A percentile compares a stretch with the other conserved stretches of the same genome.
phyloP scores from a whole-genome alignment of 1,140 invertebrate species.

The Drosophila serrata region DNA sequence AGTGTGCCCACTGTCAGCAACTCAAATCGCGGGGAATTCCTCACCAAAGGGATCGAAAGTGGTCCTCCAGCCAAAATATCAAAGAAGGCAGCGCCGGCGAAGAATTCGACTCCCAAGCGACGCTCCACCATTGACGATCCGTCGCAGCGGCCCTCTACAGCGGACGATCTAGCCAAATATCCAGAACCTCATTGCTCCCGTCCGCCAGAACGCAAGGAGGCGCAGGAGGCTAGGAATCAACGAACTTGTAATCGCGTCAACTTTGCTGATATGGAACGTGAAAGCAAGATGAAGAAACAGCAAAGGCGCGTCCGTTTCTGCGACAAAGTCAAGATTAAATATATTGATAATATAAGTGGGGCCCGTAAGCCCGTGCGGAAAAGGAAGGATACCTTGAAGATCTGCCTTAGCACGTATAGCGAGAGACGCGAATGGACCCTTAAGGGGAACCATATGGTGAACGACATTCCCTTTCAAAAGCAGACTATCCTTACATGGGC shows the following conservation, averaged over 20 bases:
- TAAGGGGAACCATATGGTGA: constrained; percentile 7
- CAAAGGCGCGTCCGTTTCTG: constrained; percentile 47
- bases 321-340: constrained; percentile 18
- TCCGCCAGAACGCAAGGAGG: constrained; percentile 51
- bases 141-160: constrained; percentile 39
- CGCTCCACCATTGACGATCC: constrained; percentile 39
- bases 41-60: constrained; percentile 37
- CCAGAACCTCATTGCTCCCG: constrained; percentile 5
- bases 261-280: constrained; percentile 65
- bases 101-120: constrained; percentile 5
- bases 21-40: constrained; percentile 71
- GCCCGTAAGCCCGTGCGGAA: constrained; percentile 5
- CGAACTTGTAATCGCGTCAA: constrained; percentile 71
- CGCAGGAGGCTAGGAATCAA: constrained; percentile 46
- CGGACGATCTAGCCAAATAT: constrained; percentile 1
- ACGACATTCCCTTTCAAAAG: constrained; percentile 48
- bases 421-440: constrained; percentile 56
- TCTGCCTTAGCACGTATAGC: constrained; percentile 39
- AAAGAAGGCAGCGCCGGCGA: constrained; percentile 7
- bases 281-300: constrained; percentile 21
- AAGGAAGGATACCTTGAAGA: constrained; percentile 46
- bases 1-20: constrained; percentile 42
- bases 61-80: constrained; percentile 27
- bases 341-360: constrained; percentile 34
- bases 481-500: constrained; percentile 61